These are phyloP conservation scores for Drosophila sp. DNA, from an alignment of 1,140 invertebrate species.

Conservation along the genomic window DNA sequence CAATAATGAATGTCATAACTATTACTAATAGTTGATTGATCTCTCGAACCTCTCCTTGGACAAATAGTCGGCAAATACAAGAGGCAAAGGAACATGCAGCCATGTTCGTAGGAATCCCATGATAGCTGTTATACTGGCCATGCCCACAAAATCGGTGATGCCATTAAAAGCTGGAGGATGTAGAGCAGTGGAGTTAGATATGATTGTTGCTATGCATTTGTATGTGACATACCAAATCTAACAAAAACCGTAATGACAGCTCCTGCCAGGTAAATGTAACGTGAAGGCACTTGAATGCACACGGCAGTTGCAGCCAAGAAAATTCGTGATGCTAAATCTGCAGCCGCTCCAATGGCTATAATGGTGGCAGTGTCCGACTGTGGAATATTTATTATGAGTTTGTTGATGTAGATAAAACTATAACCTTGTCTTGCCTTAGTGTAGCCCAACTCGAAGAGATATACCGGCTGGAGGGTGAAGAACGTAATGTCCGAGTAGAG, in stretches of 20 bases:
- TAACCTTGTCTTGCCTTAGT: constrained; percentile 81
- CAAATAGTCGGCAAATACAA: constrained; percentile 86
- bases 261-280: constrained; percentile 84
- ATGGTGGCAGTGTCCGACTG: constrained; percentile 84
- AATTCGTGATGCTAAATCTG: constrained; percentile 84
- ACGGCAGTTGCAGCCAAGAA: constrained; percentile 83
- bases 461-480: constrained; percentile 85
- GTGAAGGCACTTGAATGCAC: constrained; percentile 83
- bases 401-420: not conserved
- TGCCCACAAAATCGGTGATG: constrained; percentile 67
- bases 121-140: constrained; percentile 84
- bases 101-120: constrained; percentile 85
- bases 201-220: not conserved
- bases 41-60: constrained; percentile 84
- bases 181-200: not conserved
- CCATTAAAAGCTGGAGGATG: constrained; percentile 58
- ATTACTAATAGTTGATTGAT: not conserved
- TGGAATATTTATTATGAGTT: not conserved
- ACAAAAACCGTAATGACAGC: constrained; percentile 84
- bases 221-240: constrained; percentile 83
- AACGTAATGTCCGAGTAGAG: constrained; percentile 86
- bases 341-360: constrained; percentile 84
- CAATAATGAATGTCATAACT: not conserved
- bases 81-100: constrained; percentile 85
- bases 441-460: constrained; percentile 84